phyloP scores from a whole-genome alignment of 1,140 invertebrate genomes.

The Scylla paramamosain region DNA sequence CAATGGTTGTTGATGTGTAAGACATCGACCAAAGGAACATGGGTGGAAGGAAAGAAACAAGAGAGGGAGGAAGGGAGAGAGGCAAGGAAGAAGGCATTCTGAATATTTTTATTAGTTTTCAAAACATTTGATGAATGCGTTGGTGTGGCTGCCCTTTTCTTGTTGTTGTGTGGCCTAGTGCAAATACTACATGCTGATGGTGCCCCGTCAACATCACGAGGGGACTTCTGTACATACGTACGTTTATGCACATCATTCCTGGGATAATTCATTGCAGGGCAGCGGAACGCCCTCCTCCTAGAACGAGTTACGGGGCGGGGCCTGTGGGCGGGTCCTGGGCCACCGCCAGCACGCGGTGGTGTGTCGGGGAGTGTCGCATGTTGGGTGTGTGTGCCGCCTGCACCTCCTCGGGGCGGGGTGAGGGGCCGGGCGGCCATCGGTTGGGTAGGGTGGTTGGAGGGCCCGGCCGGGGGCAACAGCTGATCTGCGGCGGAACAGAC shows the following conservation, averaged over 20 bases:
- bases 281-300: background rate
- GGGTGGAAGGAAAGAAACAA: background rate
- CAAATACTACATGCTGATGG: background rate
- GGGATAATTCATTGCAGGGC: background rate
- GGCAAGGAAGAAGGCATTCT: background rate
- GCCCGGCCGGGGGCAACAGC: background rate
- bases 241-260: background rate
- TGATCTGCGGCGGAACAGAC: conserved; percentile 13
- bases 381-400: background rate
- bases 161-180: background rate
- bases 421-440: background rate
- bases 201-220: background rate
- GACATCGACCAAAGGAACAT: conserved; percentile 55
- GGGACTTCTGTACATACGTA: too few relatives aligned
- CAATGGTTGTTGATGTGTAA: conserved; percentile 37
- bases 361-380: conserved; percentile 17
- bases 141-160: background rate
- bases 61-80: background rate
- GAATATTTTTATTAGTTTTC: background rate
- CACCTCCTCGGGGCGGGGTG: background rate
- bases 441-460: background rate
- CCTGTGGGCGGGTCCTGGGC: background rate
- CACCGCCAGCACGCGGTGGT: conserved; percentile 7
- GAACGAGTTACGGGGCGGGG: background rate
- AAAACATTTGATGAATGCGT: background rate